Evolutionary conservation across 2,113 vertebrate genomes (phyloP).

Genomic region (Muntiacus muntjak): DNA sequence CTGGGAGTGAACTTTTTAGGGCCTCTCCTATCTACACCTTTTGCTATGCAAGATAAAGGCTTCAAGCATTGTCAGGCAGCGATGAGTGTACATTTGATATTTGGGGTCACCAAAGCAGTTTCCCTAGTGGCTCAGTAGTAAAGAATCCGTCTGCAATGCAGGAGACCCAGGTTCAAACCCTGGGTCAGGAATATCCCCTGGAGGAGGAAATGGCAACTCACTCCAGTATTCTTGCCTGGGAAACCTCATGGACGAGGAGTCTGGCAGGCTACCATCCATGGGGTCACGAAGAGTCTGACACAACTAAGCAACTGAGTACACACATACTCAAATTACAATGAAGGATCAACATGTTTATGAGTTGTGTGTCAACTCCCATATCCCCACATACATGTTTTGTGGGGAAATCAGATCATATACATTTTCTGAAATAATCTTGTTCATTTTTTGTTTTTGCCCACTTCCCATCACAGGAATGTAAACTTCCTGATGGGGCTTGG

Average conservation of each 20-base stretch:
- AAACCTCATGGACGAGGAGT: not conserved
- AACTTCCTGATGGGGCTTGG: not conserved
- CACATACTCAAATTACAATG: not conserved
- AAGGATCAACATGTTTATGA: not conserved
- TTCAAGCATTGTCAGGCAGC: not conserved
- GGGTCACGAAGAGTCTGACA: not conserved
- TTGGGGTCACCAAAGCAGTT: not conserved
- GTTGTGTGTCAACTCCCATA: not conserved
- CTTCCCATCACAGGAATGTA: not conserved
- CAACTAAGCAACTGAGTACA: not conserved
- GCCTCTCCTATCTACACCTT: not conserved
- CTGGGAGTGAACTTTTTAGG: not conserved
- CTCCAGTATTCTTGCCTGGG: not conserved
- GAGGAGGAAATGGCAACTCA: not conserved
- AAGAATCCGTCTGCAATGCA: not conserved
- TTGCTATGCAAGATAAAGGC: not conserved
- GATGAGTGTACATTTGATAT: not conserved
- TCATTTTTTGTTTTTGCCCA: not conserved
- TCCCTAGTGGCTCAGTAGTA: not conserved
- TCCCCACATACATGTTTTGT: not conserved
- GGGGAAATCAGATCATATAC: not conserved
- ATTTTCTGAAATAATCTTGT: not conserved
- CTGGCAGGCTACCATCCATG: not conserved
- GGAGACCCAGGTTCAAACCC: not conserved
- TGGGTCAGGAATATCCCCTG: not conserved